Evolutionary conservation across 2,888 invertebrate genomes (phyloP).

Genomic region (Glomeris marginata): DNA sequence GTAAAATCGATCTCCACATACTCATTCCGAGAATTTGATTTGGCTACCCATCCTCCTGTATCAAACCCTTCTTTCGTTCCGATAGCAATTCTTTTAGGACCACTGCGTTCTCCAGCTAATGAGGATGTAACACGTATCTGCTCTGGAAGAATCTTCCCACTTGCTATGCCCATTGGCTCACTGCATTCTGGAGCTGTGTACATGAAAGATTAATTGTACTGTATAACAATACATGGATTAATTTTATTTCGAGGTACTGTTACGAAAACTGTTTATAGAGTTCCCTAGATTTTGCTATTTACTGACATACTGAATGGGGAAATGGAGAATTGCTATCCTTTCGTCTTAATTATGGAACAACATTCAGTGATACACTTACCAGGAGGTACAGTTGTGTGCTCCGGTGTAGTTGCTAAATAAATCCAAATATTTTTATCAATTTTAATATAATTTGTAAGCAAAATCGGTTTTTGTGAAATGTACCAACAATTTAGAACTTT

Average conservation of each 20-base stretch:
- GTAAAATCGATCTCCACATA: constrained; percentile 22
- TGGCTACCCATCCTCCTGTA: constrained; percentile 26
- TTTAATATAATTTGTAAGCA: too few species aligned
- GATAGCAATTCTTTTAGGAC: constrained; percentile 12
- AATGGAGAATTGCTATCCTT: too few species aligned
- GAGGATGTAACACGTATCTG: constrained; percentile 16
- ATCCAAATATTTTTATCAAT: not conserved
- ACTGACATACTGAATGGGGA: too few species aligned
- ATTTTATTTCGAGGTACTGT: too few species aligned
- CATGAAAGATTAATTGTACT: not conserved
- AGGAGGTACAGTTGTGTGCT: too few species aligned
- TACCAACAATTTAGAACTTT: not conserved
- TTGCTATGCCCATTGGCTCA: constrained; percentile 15
- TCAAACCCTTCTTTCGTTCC: constrained; percentile 16
- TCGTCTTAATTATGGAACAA: too few species aligned
- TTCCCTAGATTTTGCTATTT: too few species aligned
- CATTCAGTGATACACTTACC: too few species aligned
- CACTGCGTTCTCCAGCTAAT: constrained; percentile 11
- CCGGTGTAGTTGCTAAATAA: not conserved
- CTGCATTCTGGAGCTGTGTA: constrained; percentile 9
- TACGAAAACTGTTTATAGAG: too few species aligned
- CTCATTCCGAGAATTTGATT: constrained; percentile 20
- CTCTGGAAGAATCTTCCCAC: constrained; percentile 8
- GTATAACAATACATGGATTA: not conserved
- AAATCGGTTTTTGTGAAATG: too few species aligned